Percentiles rank a stretch among this genome's conserved stretches.
phyloP scores from a whole-genome alignment of 2,888 invertebrate species.

The Melanotus villosus region DNA sequence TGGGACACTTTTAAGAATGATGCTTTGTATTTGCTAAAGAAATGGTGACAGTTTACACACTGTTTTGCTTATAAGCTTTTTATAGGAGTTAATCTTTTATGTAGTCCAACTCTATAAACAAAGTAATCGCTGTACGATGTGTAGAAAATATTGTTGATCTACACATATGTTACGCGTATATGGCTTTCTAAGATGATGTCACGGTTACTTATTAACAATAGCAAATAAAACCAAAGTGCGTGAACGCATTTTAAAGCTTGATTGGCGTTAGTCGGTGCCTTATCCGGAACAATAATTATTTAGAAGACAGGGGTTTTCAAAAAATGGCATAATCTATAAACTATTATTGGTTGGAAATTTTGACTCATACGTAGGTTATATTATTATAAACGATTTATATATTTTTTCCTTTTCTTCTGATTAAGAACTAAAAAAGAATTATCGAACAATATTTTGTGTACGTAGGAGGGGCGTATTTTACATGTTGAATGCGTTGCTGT shows the following conservation, averaged over 20 bases:
- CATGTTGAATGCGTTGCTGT: no score
- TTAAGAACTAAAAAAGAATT: no score
- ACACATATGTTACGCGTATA: constrained; percentile 22
- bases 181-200: constrained; percentile 42
- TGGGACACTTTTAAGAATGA: not conserved
- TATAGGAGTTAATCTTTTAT: not conserved
- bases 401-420: no score
- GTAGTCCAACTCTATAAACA: not conserved
- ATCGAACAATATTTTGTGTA: no score
- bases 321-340: not conserved
- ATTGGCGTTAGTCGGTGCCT: not conserved
- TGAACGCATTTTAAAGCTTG: constrained; percentile 27
- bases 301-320: not conserved
- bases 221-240: constrained; percentile 31
- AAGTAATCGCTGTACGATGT: not conserved
- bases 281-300: constrained; percentile 1
- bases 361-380: no score
- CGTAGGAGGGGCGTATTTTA: no score
- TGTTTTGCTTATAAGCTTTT: not conserved
- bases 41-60: constrained; percentile 1
- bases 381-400: no score
- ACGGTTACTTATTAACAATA: constrained; percentile 37
- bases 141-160: constrained; percentile 9
- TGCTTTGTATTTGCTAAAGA: not conserved
- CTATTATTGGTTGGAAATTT: no score